Conservation (phyloP, 1,140 invertebrate species). For the Thaumetopoea pityocampa region DNA sequence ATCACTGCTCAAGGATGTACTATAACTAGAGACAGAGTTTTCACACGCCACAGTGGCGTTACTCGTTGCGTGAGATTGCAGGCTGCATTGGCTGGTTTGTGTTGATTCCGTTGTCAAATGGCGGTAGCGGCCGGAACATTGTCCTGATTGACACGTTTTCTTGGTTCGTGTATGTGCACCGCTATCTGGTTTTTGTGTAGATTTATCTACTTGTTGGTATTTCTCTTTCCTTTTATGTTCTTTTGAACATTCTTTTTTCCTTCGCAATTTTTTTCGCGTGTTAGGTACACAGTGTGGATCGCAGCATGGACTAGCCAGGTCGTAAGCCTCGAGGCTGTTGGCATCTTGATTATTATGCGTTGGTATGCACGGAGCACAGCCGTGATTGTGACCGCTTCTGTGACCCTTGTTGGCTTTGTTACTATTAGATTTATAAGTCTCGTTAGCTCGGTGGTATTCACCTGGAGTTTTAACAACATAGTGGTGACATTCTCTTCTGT, state of each 20-base stretch:
- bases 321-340: conserved; percentile 87
- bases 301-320: conserved; percentile 88
- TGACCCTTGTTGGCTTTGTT: conserved; percentile 50
- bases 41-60: conserved; percentile 76
- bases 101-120: conserved; percentile 78
- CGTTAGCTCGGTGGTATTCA: conserved; percentile 58
- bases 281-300: conserved; percentile 89
- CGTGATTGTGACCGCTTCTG: conserved; percentile 76
- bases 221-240: conserved; percentile 77
- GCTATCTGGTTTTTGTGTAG: conserved; percentile 58
- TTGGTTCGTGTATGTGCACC: conserved; percentile 53
- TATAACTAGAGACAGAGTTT: conserved; percentile 85
- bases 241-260: conserved; percentile 79
- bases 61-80: conserved; percentile 87
- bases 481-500: conserved; percentile 79
- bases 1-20: conserved; percentile 88
- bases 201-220: conserved; percentile 60
- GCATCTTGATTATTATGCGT: conserved; percentile 80
- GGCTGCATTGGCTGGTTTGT: conserved; percentile 84
- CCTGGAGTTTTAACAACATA: conserved; percentile 79
- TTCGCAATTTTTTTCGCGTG: conserved; percentile 78
- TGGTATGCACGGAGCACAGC: conserved; percentile 86
- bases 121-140: conserved; percentile 58
- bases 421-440: conserved; percentile 40
- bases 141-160: conserved; percentile 54